Percentiles rank a stretch among this genome's conserved stretches.
Evolutionary conservation across 2,888 invertebrate genomes (phyloP).

Genomic region (Agonopterix subpropinquella): DNA sequence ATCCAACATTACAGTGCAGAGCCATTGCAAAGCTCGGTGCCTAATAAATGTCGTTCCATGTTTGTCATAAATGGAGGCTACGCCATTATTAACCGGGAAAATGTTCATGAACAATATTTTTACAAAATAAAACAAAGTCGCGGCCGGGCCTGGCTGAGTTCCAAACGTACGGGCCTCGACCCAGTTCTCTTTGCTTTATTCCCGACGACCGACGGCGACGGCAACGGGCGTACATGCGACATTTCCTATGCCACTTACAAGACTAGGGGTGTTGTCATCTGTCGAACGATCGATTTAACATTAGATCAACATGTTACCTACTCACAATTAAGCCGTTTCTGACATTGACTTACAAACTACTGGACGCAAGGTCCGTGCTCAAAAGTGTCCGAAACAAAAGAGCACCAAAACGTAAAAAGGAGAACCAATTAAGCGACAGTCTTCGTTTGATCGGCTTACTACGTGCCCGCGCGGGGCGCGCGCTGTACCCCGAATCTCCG

Average conservation of each 20-base stretch:
- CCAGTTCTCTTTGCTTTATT: conserved; percentile 64
- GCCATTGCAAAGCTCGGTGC: not conserved
- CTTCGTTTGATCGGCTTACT: too few species aligned
- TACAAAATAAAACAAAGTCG: conserved; percentile 6
- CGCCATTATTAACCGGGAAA: conserved; percentile 7
- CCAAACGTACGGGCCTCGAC: conserved; percentile 34
- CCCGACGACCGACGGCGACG: conserved; percentile 33
- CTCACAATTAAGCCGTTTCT: too few species aligned
- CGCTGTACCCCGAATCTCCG: too few species aligned
- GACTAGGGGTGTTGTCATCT: too few species aligned
- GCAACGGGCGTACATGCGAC: conserved; percentile 39
- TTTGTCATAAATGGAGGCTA: conserved; percentile 15
- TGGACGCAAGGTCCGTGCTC: too few species aligned
- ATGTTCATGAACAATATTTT: conserved; percentile 3
- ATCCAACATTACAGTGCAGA: not conserved
- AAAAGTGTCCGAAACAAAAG: too few species aligned
- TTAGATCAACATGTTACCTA: too few species aligned
- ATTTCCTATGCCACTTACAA: conserved; percentile 53
- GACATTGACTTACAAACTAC: too few species aligned
- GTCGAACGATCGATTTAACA: too few species aligned
- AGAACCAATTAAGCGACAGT: too few species aligned
- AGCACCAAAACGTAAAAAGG: too few species aligned
- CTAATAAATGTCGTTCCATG: conserved; percentile 5
- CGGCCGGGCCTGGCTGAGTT: conserved; percentile 1
- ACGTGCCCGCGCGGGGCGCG: too few species aligned